Evolutionary conservation across 2,888 invertebrate genomes (phyloP), one percentile per base, ranked within the genome.

Genomic region (Therioaphis trifolii): DNA sequence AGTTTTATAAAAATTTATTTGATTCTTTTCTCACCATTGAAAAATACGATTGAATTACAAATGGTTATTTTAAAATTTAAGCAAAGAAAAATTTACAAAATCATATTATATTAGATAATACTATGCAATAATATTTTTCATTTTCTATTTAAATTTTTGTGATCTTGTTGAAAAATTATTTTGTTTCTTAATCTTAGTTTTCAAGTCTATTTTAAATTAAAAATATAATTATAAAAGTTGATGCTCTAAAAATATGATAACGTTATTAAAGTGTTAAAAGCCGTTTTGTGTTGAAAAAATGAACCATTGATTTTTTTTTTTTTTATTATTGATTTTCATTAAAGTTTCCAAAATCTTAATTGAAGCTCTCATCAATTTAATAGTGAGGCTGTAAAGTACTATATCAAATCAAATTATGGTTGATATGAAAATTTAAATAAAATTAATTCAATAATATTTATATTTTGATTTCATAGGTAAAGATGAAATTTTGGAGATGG

Each of bases 351-450:
- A 93, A 86, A 96, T 98, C 0, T 91, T 97, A 14, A 93, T 98
- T 0, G 95, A 95, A 88, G 96, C n/a, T n/a, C 97, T 86, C 99
- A 99, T 88, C 94, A 97, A 86, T 99, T n/a, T n/a, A n/a, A 95
- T 88, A 93, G 93, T 18, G 95, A 95, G 89, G 98, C 98, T 0
- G 93, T 96, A 12, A 93, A 92, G 86, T 98, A 96, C 88, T 98
- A 98, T 88, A 94, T 95, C 87, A 95, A 95, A 78, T 93, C 95
- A 63, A 86, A 86, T 86, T 46, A 15, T 27, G 24, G n/a, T 35
- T 5, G 7, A 35, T 5, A 5, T 35, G 7, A 5, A 35, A 3
- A 27, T 21, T 63, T 55, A 40, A 21, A 0, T 27, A 12, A 49
- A 27, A 18, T 9, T 21, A 35, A 52, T 27, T 15, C 9, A 1